Conservation (phyloP, 37 sponge, comb jelly and placozoan genomes). For the Haliclona indistincta region DNA sequence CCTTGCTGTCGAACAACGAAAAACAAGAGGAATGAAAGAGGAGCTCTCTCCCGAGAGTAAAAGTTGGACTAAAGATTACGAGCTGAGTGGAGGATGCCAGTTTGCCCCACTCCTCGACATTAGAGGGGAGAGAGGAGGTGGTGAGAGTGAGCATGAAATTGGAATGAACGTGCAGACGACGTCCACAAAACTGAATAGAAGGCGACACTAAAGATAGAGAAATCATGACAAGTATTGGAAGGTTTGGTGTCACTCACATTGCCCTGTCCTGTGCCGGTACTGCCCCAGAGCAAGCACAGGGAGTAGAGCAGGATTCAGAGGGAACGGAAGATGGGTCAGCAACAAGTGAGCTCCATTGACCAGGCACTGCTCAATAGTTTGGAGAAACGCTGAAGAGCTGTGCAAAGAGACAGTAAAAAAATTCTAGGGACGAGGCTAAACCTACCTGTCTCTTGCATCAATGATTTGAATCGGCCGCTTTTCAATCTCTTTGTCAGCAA, state of each 20-base stretch:
- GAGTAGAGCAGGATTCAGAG: constrained; percentile 41
- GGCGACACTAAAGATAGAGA: background rate
- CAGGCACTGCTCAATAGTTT: constrained; percentile 38
- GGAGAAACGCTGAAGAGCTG: constrained; percentile 29
- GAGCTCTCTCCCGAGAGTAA: too few species aligned
- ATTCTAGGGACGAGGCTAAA: background rate
- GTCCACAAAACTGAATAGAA: constrained; percentile 60
- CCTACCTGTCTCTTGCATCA: constrained; percentile 43
- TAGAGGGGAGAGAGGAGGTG: constrained; percentile 22
- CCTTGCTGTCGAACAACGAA: too few species aligned
- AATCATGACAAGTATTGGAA: background rate
- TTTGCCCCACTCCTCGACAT: too few species aligned
- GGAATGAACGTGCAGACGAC: constrained; percentile 38
- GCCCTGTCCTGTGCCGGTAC: constrained; percentile 24
- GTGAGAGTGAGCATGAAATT: constrained; percentile 52
- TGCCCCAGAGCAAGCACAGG: constrained; percentile 41
- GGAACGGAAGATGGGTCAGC: constrained; percentile 20
- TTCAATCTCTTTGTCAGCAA: too few species aligned
- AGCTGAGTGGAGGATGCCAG: too few species aligned
- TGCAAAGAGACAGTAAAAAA: background rate
- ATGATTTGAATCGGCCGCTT: too few species aligned
- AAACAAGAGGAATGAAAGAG: too few species aligned
- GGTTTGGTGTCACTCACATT: background rate
- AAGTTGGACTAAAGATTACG: too few species aligned
- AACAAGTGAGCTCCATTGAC: constrained; percentile 36